Base-by-base conservation (phyloP, 2,888 invertebrate species). In the Meiosimyza platycephala region DNA sequence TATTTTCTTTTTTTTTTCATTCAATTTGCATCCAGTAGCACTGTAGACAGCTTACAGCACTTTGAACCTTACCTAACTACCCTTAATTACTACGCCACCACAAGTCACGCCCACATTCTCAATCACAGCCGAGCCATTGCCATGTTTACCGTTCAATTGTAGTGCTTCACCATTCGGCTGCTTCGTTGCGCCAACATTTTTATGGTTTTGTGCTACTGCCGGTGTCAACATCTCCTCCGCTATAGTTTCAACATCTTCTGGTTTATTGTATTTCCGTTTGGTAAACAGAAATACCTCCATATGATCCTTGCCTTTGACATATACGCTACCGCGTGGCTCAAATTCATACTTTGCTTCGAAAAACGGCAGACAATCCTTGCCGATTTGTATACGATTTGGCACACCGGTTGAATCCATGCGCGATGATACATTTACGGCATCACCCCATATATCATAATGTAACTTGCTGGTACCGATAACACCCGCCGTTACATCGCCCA, bases 401-500 rank as follows among this genome's bases (percentile, higher is more conserved):
- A 97, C 92, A 0, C 98, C 98, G 0, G 98, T 98, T 0, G 96
- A 95, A 86, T 99, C 98, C 99, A 99, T 99, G 70, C 98, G 90
- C 9, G 96, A 96, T 0, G 98, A 96, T 73, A 98, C 97, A 86
- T 99, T 99, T 0, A 99, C 98, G 0, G 98, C 96, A 86, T 99
- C 98, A 0, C 98, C 98, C 98, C 98, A 99, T 80, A 98, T 98
- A 86, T 98, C 98, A 82, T 98, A 99, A 85, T 96, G 95, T 74
- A 99, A 89, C 84, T 98, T 99, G 2, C 95, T 95, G 9, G 97
- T 97, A 0, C 98, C 98, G 70, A 99, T 98, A 3, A 99, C 95
- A 2, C 98, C 98, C 0, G 98, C 97, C 0, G 98, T 98, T 0
- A 99, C 97, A 79, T 98, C 97, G 0, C 98, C 98, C 80, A 93